These are phyloP conservation scores for Plotosus lineatus DNA, from an alignment of 2,113 vertebrate genomes.

Conservation along the genomic window DNA sequence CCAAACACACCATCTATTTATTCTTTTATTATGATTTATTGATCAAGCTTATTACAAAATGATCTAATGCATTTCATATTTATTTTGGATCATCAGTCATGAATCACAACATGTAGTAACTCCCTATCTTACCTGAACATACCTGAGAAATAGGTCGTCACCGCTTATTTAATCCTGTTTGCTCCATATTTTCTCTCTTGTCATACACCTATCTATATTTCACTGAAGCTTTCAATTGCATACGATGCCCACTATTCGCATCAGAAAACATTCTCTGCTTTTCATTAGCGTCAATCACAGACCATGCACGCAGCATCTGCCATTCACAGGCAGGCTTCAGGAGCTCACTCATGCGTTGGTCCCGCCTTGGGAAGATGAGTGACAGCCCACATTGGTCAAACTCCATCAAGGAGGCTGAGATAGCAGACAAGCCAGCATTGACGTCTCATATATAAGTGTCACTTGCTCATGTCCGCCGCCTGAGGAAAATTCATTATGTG, in stretches of 20 bases:
- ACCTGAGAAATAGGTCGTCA: conserved; percentile 47
- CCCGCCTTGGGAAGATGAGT: conserved; percentile 72
- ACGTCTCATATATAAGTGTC: conserved; percentile 45
- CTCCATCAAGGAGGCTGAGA: conserved; percentile 53
- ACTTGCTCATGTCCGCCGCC: conserved; percentile 20
- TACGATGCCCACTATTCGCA: conserved; percentile 60
- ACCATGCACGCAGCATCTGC: conserved; percentile 49
- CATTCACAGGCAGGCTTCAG: conserved; percentile 52
- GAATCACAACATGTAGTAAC: neutral
- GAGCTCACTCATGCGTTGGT: conserved; percentile 70
- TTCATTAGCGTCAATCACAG: conserved; percentile 78
- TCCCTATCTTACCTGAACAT: neutral
- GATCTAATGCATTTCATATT: neutral
- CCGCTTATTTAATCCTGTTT: conserved; percentile 70
- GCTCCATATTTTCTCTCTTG: conserved; percentile 63
- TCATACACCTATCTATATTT: conserved; percentile 27
- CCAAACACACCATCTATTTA: neutral
- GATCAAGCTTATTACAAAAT: neutral
- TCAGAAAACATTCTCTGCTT: conserved; percentile 63
- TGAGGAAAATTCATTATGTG: conserved; percentile 57
- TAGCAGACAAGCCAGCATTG: conserved; percentile 38
- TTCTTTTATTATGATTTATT: too few relatives aligned
- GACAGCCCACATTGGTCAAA: conserved; percentile 66
- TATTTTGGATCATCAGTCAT: conserved; percentile 2
- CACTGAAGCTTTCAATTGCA: conserved; percentile 34